A percentile compares a stretch with the other conserved stretches of the same genome.
Conservation (phyloP, 2,797 vertebrate genomes). For the Melanotaenia parkinsoni region DNA sequence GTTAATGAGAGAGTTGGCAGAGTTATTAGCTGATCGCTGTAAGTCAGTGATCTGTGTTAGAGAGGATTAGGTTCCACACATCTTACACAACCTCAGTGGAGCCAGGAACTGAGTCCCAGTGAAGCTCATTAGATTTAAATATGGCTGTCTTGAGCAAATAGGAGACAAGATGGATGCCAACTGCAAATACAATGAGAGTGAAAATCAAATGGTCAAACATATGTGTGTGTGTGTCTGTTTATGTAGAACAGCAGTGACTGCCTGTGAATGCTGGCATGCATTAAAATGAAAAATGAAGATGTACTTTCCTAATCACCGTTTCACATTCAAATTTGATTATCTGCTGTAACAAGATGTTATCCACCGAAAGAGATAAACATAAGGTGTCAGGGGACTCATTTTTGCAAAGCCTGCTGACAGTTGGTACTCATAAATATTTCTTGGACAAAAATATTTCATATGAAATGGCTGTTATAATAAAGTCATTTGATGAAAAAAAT, state of each 20-base stretch:
- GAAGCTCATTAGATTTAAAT: constrained; percentile 70
- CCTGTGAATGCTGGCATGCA: constrained; percentile 12
- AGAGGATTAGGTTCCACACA: constrained; percentile 66
- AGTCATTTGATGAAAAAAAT: not conserved
- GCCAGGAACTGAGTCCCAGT: constrained; percentile 51
- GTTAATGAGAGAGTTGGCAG: constrained; percentile 75
- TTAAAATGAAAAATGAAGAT: constrained; percentile 35
- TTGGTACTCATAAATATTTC: constrained; percentile 15
- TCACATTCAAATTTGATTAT: constrained; percentile 49
- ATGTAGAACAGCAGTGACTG: not conserved
- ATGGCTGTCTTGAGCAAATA: constrained; percentile 53
- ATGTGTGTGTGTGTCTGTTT: not conserved
- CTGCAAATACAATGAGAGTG: constrained; percentile 19
- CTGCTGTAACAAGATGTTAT: constrained; percentile 44
- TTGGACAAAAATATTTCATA: not conserved
- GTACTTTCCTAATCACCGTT: constrained; percentile 31
- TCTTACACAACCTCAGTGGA: constrained; percentile 60
- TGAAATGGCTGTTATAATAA: constrained; percentile 2
- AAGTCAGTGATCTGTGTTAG: constrained; percentile 74
- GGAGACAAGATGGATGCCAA: constrained; percentile 53
- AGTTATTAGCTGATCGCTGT: constrained; percentile 77
- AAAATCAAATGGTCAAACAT: constrained; percentile 35
- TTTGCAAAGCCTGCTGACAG: constrained; percentile 10
- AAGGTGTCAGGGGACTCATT: constrained; percentile 39
- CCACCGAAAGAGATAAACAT: constrained; percentile 39